phyloP scores from a whole-genome alignment of 2,888 invertebrate genomes.

The Dexiosoma caninum region DNA sequence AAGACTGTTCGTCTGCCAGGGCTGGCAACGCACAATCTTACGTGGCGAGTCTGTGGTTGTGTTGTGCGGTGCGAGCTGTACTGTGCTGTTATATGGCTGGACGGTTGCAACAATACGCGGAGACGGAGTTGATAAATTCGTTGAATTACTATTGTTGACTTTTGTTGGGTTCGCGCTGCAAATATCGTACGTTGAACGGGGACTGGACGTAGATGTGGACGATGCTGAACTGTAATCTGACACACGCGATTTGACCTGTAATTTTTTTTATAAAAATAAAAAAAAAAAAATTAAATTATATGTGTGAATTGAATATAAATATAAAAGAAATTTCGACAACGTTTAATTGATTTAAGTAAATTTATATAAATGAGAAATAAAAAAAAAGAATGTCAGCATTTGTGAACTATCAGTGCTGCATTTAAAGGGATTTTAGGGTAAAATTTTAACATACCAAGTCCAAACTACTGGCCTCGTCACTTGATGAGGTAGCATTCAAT shows the following conservation, averaged over 20 bases:
- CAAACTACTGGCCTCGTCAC: conserved; percentile 81
- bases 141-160: conserved; percentile 6
- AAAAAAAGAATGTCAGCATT: conserved; percentile 22
- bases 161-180: conserved; percentile 38
- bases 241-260: conserved; percentile 71
- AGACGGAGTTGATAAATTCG: conserved; percentile 38
- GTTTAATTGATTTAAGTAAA: conserved; percentile 24
- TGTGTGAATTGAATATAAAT: not conserved
- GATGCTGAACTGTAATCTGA: conserved; percentile 71
- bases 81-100: conserved; percentile 79
- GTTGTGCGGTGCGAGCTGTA: conserved; percentile 65
- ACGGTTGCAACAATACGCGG: conserved; percentile 82
- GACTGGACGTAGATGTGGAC: conserved; percentile 67
- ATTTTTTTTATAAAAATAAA: conserved; percentile 53
- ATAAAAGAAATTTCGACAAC: conserved; percentile 11
- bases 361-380: not conserved
- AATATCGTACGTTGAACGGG: conserved; percentile 65
- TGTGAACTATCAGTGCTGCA: not conserved
- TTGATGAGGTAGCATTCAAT: conserved; percentile 71
- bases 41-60: conserved; percentile 78
- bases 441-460: conserved; percentile 71
- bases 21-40: conserved; percentile 63
- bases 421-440: not conserved
- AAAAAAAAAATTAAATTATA: conserved; percentile 43
- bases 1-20: conserved; percentile 79